Percentiles rank a stretch among this genome's conserved stretches.
These are phyloP conservation scores for Hassar affinis DNA, from an alignment of 2,113 vertebrate species.

Conservation along the genomic window DNA sequence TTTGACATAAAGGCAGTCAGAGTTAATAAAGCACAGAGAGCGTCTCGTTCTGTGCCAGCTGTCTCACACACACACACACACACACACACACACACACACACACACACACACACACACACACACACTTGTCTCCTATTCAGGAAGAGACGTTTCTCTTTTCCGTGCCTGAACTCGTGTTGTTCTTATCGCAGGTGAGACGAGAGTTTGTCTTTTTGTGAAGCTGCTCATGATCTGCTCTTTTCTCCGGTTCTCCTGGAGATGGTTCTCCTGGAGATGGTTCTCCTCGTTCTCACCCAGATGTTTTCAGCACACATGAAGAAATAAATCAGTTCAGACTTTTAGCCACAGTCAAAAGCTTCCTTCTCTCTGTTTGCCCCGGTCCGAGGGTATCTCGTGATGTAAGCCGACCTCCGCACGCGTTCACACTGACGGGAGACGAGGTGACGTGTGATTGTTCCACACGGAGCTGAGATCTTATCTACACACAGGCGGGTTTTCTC, in stretches of 20 bases:
- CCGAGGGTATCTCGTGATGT: too few relatives aligned
- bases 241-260: neutral
- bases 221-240: neutral
- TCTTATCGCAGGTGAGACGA: neutral
- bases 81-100: slow-evolving; percentile 4
- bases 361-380: too few relatives aligned
- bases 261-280: too few relatives aligned
- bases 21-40: slow-evolving; percentile 45
- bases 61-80: slow-evolving; percentile 2
- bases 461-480: neutral
- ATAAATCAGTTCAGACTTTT: neutral
- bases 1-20: slow-evolving; percentile 44
- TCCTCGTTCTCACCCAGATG: neutral
- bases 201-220: neutral
- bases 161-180: neutral
- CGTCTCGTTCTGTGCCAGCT: slow-evolving; percentile 45
- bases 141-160: slow-evolving; percentile 5
- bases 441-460: neutral
- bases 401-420: neutral
- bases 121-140: slow-evolving; percentile 6
- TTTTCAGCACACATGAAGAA: too few relatives aligned
- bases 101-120: neutral
- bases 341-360: neutral
- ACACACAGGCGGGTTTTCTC: neutral
- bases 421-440: neutral